Evolutionary conservation across 2,888 invertebrate species (phyloP).

Genomic region (Apamea crenata): DNA sequence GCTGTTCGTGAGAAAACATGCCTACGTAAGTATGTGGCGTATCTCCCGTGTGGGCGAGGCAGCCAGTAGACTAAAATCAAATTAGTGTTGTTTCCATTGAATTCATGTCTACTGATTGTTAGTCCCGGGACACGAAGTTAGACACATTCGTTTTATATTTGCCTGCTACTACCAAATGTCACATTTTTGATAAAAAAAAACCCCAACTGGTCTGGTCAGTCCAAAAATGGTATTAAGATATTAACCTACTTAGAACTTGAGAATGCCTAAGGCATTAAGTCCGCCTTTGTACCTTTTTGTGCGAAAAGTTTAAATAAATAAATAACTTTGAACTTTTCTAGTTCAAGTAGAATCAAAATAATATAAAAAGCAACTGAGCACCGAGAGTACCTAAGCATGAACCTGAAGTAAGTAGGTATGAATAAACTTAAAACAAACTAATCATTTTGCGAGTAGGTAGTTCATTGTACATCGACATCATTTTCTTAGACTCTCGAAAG

Average conservation of each 20-base stretch:
- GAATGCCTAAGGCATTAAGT: too few relatives aligned
- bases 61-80: constrained; percentile 29
- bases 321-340: background rate
- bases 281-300: too few relatives aligned
- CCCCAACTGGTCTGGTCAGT: background rate
- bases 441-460: background rate
- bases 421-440: background rate
- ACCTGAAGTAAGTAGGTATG: background rate
- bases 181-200: background rate
- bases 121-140: constrained; percentile 3
- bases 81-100: constrained; percentile 45
- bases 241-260: background rate
- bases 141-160: constrained; percentile 9
- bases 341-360: background rate
- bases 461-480: background rate
- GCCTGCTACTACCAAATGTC: background rate
- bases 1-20: constrained; percentile 34
- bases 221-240: background rate
- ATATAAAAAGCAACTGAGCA: background rate
- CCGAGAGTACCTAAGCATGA: background rate
- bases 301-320: too few relatives aligned
- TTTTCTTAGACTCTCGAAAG: background rate
- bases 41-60: constrained; percentile 32
- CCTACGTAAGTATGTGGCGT: constrained; percentile 15
- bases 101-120: constrained; percentile 33